Conservation (phyloP, 2,888 invertebrate species). For the Drosophila subsilvestris region DNA sequence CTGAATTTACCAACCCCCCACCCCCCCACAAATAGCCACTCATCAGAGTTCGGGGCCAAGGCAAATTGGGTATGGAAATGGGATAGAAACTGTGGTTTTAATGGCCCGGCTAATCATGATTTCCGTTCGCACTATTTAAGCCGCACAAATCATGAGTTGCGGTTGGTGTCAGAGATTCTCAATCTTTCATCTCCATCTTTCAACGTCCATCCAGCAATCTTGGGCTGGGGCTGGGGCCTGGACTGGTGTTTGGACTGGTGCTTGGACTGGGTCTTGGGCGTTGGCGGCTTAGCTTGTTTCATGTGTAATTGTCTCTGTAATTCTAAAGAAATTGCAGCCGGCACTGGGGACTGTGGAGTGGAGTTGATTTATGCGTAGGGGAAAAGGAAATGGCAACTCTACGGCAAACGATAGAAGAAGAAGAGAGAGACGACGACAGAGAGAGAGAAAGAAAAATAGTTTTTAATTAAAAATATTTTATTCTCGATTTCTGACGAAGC, state of each 20-base stretch:
- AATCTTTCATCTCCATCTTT: slow-evolving; percentile 13
- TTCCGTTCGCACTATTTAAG: slow-evolving; percentile 69
- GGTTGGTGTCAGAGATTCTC: slow-evolving; percentile 41
- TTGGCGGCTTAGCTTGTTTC: slow-evolving; percentile 60
- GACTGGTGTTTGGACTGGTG: no score
- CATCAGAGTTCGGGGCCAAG: slow-evolving; percentile 20
- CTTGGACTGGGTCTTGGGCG: slow-evolving; percentile 36
- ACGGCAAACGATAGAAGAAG: not conserved
- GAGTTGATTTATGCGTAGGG: slow-evolving; percentile 74
- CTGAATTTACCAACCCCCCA: not conserved
- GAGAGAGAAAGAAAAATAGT: slow-evolving; percentile 39
- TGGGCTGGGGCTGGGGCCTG: no score
- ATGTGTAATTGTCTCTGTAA: slow-evolving; percentile 71
- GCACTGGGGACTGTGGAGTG: slow-evolving; percentile 5
- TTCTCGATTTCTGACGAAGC: slow-evolving; percentile 76
- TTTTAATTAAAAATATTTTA: slow-evolving; percentile 78
- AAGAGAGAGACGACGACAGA: slow-evolving; percentile 13
- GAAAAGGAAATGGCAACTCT: slow-evolving; percentile 46
- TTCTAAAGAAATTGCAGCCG: slow-evolving; percentile 74
- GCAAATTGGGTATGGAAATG: slow-evolving; percentile 1
- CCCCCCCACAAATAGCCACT: slow-evolving; percentile 24
- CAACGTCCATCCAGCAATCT: slow-evolving; percentile 10
- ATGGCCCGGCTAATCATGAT: slow-evolving; percentile 75
- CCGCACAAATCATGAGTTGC: slow-evolving; percentile 55
- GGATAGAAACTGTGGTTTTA: slow-evolving; percentile 49